Evolutionary conservation across 2,797 vertebrate species (phyloP), one percentile per base, ranked within the genome.

Genomic region (Spheniscus humboldti): DNA sequence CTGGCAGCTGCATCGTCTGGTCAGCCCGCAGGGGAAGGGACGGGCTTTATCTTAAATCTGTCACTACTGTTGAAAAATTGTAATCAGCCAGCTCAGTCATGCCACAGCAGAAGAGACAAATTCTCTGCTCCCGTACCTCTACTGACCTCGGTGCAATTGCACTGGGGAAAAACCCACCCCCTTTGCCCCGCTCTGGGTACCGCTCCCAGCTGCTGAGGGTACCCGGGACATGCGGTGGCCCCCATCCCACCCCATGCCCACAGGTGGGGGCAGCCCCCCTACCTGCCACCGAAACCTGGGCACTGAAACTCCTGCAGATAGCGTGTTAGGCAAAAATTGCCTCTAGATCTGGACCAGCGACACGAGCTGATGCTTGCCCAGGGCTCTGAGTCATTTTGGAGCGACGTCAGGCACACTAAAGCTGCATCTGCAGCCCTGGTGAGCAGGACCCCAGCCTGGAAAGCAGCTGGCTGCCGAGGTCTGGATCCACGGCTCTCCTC

Each of bases 271-370:
- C 23, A 18, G 10, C 7, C 6, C 16, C 41, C 7, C 10, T 14
- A 4, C 41, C 71, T 16, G 11, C 47, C 67, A 7, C 55, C 25
- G 50, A 41, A 77, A 75, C 66, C 59, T n/a, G 71, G 75, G 50
- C 67, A 24, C 74, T 27, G 53, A 68, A 60, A 72, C 48, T 59
- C 68, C 76, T 7, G 48, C 53, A 27, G 39, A 47, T 30, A 73
- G 39, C 5, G 1, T 5, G 0, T 28, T 5, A 27, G 43, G 5
- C 55, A 10, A 0, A 85, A 75, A 73, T 2, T 14, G 67, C 59
- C 11, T 37, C 53, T 45, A 3, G 69, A 56, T 53, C 53, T 33
- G 66, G 57, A 19, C 23, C 14, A 39, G 45, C 5, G 4, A n/a
- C 48, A 17, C 6, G 15, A 41, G 57, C 57, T 75, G 62, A 48